These are phyloP conservation scores for Synanthedon myopaeformis DNA, from an alignment of 2,888 invertebrate species.

Conservation along the genomic window DNA sequence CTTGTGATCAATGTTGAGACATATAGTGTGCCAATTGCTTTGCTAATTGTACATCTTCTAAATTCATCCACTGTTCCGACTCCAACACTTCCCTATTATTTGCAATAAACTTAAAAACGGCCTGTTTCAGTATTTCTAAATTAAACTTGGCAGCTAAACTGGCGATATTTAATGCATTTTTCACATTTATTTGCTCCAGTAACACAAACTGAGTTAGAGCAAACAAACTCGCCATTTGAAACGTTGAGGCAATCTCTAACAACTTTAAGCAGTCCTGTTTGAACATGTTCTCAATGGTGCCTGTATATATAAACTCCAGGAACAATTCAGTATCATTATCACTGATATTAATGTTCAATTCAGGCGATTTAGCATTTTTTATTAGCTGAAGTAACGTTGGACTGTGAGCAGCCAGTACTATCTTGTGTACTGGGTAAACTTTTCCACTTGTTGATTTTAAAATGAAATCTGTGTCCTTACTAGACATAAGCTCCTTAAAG, in stretches of 20 bases:
- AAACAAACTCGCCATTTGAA: slow-evolving; percentile 29
- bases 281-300: slow-evolving; percentile 32
- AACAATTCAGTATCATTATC: slow-evolving; percentile 42
- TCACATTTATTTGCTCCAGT: slow-evolving; percentile 27
- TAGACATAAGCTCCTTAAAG: slow-evolving; percentile 22
- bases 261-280: slow-evolving; percentile 31
- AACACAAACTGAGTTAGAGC: slow-evolving; percentile 28
- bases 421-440: slow-evolving; percentile 35
- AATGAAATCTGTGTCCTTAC: slow-evolving; percentile 35
- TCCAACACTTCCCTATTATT: slow-evolving; percentile 34
- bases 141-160: slow-evolving; percentile 39
- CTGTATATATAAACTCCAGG: slow-evolving; percentile 43
- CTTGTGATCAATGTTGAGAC: slow-evolving; percentile 1
- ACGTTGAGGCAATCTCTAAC: slow-evolving; percentile 33
- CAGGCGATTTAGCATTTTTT: slow-evolving; percentile 17
- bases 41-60: slow-evolving; percentile 39
- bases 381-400: slow-evolving; percentile 29
- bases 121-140: slow-evolving; percentile 24
- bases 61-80: slow-evolving; percentile 37
- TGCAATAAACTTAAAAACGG: slow-evolving; percentile 37
- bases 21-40: slow-evolving; percentile 34
- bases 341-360: slow-evolving; percentile 25
- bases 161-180: slow-evolving; percentile 44
- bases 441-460: slow-evolving; percentile 29
- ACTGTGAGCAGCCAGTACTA: slow-evolving; percentile 44